Base-by-base conservation (phyloP, 2,113 vertebrate genomes). In the Cololabis saira region DNA sequence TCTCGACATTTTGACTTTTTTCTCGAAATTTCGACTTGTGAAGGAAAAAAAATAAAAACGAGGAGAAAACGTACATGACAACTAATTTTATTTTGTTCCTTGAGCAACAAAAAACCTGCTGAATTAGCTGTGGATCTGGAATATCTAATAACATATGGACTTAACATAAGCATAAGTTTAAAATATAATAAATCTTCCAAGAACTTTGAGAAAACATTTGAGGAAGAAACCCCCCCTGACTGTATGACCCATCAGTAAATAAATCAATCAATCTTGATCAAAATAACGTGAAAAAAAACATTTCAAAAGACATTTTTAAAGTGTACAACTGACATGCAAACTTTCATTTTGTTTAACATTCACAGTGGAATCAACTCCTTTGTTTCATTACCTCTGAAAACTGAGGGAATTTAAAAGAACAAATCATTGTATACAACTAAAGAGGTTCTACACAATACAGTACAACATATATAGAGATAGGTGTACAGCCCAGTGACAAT, bases 381-480 rank as follows among this genome's bases (percentile, higher is more conserved):
- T 57, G 72, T 74, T 72, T 71, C 57, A 45, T 57, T 54, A 73
- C 89, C 83, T 83, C 86, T 77, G 61, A 85, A 86, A 82, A 74
- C 60, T 67, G 77, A 74, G 81, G 80, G 55, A 71, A 33, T 76
- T 30, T 69, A 22, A 70, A 75, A 71, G 64, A 70, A 80, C 56
- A 74, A 81, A 58, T 69, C 7, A 42, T 1, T 52, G 14, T 54
- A 64, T 7, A 57, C 45, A 69, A 57, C 56, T 61, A 84, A 63
- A 47, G 47, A 30, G 51, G 54, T 63, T 71, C 77, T 74, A 78
- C 62, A 78, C 82, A 72, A 84, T 61, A 87, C 74, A 87, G 82
- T 65, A 72, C 43, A 87, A 82, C 67, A 78, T 33, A 78, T 82
- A 74, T 57, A 82, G 62, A 87, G 61, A 80, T 68, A 70, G 53